Conservation (phyloP, 2,113 vertebrate species). For the Myrmecobius fasciatus region DNA sequence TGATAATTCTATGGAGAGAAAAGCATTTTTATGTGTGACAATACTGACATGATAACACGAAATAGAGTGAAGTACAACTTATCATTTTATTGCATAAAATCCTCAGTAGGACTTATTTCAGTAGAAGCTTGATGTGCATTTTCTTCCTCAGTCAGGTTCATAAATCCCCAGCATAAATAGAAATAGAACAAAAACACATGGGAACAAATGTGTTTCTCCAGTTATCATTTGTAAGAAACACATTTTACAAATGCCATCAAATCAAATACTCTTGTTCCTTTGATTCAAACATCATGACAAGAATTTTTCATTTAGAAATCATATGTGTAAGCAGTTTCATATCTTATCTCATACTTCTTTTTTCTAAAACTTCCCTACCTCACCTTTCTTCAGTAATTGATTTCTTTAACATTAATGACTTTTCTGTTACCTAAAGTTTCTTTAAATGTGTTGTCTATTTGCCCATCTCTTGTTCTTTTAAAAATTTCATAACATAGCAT, state of each 20-base stretch:
- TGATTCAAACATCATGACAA: neutral
- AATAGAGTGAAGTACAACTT: neutral
- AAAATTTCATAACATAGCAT: neutral
- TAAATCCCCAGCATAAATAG: neutral
- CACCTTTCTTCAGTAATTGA: neutral
- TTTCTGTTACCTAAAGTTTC: neutral
- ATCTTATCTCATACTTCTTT: neutral
- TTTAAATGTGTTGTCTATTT: neutral
- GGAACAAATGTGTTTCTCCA: neutral
- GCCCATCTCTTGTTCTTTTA: neutral
- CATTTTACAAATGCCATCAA: neutral
- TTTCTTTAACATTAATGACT: neutral
- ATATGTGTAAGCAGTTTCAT: neutral
- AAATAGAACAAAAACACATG: neutral
- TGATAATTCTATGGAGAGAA: neutral
- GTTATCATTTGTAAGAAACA: neutral
- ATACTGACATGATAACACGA: neutral
- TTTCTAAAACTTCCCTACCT: neutral
- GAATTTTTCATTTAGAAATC: constrained; percentile 10
- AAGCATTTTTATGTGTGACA: neutral
- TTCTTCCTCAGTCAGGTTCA: neutral
- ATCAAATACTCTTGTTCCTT: neutral
- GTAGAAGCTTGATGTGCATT: neutral
- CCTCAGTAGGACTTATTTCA: neutral
- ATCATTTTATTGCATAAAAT: neutral